phyloP scores from a whole-genome alignment of 2,113 vertebrate species.

The Mungos mungo region DNA sequence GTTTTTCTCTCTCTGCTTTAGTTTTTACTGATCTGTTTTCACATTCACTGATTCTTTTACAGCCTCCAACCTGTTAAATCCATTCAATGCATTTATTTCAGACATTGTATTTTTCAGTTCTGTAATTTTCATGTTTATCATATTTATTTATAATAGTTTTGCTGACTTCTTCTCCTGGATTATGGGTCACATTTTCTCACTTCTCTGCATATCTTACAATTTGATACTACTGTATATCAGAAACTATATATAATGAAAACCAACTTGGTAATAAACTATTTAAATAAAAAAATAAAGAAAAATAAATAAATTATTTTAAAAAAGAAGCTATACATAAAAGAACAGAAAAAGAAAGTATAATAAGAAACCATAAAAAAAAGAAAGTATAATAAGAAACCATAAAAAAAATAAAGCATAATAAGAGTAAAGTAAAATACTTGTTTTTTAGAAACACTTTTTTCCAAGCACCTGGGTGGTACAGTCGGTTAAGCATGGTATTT shows the following conservation, averaged over 20 bases:
- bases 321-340: neutral
- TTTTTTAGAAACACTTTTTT: neutral
- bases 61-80: neutral
- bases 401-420: neutral
- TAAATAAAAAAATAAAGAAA: no score
- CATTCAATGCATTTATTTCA: neutral
- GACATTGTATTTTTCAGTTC: neutral
- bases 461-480: no score
- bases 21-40: neutral
- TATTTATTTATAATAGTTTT: neutral
- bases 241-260: neutral
- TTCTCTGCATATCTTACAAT: neutral
- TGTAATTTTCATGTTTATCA: neutral
- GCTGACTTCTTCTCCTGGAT: neutral
- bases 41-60: neutral
- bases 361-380: neutral
- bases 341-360: neutral
- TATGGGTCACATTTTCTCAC: neutral
- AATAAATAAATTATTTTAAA: no score
- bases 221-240: neutral
- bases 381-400: neutral
- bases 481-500: no score
- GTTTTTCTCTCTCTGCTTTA: neutral
- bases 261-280: no score
- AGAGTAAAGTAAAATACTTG: neutral